Evolutionary conservation across 2,797 vertebrate genomes (phyloP).

Genomic region (Molossus molossus): DNA sequence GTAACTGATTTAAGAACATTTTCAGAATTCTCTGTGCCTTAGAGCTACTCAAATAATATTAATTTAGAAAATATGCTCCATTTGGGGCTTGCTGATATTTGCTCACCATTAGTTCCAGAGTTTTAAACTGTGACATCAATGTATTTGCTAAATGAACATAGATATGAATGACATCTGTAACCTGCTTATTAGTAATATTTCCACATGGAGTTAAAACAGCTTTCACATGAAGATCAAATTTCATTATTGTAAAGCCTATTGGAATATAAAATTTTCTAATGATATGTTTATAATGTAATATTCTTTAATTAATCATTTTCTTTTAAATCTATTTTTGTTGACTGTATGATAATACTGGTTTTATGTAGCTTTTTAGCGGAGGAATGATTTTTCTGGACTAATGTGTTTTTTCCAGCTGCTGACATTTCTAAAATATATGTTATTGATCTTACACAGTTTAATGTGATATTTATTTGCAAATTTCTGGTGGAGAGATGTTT

Average conservation of each 20-base stretch:
- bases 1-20: neutral
- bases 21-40: neutral
- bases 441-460: constrained; percentile 56
- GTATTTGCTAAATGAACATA: neutral
- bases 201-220: neutral
- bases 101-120: neutral
- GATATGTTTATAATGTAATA: neutral
- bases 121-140: neutral
- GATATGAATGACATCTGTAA: neutral
- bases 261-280: neutral
- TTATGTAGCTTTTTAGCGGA: neutral
- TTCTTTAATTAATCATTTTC: neutral
- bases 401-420: neutral
- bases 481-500: constrained; percentile 46
- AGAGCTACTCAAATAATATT: neutral
- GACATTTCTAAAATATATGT: neutral
- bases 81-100: neutral
- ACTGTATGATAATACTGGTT: neutral
- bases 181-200: neutral
- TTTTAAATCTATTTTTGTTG: neutral
- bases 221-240: neutral
- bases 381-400: neutral
- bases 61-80: neutral
- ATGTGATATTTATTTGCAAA: neutral
- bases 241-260: neutral